Evolutionary conservation across 2,888 invertebrate species (phyloP), one percentile per base, ranked within the genome.

Genomic region (Sphaerophoria rueppellii): DNA sequence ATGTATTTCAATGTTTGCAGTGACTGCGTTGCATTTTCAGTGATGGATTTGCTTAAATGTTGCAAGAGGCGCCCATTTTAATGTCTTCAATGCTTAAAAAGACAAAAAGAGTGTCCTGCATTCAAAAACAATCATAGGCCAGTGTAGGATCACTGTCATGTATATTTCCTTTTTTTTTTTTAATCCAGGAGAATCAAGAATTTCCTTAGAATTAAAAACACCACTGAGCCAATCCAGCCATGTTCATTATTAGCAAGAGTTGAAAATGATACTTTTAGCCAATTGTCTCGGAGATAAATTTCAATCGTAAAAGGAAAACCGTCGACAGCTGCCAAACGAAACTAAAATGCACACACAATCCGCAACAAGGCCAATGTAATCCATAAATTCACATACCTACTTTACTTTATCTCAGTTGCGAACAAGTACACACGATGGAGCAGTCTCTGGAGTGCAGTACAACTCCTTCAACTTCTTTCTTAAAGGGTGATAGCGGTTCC

Each of bases 301-400:
- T 80, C 61, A 67, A 48, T 75, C 80, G 46, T 76, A 73, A 85
- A 85, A 85, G 76, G 83, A 69, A 67, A 80, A 81, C 81, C 81
- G 81, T 85, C 81, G 85, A 81, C 85, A 85, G 80, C 81, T 85
- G 85, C 85, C 85, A 85, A 40, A 73, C 57, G 46, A 81, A 73
- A 54, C 76, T 57, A 67, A 80, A 76, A 65, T 58, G 67, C 80
- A 75, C 67, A 82, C 72, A 76, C 75, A 80, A 81, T 77, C 81
- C 65, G 60, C 74, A 73, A 69, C 37, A 55, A 76, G 54, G 46
- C 75, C 69, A 85, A 69, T 73, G 76, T 77, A 81, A 85, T 85
- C 85, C 85, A 85, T 85, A 85, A 85, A 85, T 85, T 85, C 81
- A 50, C 80, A 61, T 85, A 76, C 81, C 81, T 81, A 81, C 85